Evolutionary conservation across 2,797 vertebrate species (phyloP).

Genomic region (Clamator glandarius): DNA sequence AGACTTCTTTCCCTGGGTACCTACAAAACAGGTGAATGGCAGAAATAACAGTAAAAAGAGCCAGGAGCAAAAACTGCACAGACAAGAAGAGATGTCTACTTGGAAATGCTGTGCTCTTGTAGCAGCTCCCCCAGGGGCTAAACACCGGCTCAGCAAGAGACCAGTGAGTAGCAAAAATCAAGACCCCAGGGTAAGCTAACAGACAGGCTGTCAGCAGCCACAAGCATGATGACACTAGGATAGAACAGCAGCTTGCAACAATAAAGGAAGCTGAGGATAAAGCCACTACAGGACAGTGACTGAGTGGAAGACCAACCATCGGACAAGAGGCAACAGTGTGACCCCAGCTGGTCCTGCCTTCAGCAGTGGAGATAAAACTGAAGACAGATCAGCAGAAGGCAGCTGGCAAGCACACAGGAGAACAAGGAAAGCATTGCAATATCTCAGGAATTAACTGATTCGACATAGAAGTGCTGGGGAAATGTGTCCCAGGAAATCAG

Average conservation of each 20-base stretch:
- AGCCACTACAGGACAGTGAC: not conserved
- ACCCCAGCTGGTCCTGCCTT: not conserved
- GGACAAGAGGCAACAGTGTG: not conserved
- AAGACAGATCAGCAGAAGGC: not conserved
- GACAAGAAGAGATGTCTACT: conserved; percentile 26
- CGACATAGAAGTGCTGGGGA: not conserved
- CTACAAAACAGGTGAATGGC: conserved; percentile 11
- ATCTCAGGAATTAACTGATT: not conserved
- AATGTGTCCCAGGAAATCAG: not conserved
- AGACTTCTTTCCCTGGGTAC: conserved; percentile 37
- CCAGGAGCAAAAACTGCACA: conserved; percentile 40
- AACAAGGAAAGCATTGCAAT: not conserved
- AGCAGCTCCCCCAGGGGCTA: conserved; percentile 12
- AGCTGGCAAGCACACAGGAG: not conserved
- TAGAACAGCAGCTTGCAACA: not conserved
- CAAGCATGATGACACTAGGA: not conserved
- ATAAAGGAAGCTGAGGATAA: not conserved
- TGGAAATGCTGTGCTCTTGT: not conserved
- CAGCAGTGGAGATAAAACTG: not conserved
- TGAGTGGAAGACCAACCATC: fast-evolving
- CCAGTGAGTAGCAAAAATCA: not conserved
- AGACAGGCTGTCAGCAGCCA: conserved; percentile 13
- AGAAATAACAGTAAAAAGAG: conserved; percentile 40
- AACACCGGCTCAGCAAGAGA: not conserved
- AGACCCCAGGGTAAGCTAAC: not conserved